Conservation (phyloP, 2,888 invertebrate genomes). For the Nomada ferruginata region DNA sequence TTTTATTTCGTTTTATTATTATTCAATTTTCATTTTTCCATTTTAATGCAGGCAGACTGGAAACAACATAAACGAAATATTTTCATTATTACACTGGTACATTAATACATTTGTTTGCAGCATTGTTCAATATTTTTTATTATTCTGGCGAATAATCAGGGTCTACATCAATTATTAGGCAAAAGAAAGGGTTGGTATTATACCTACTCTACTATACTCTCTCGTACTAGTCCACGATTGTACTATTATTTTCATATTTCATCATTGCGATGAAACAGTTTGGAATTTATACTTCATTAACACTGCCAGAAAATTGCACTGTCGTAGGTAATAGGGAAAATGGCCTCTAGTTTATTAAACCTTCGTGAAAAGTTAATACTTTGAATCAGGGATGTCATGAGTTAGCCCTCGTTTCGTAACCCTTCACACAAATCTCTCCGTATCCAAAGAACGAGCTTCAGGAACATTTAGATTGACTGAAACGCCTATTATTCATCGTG, state of each 20-base stretch:
- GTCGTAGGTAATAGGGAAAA: no score
- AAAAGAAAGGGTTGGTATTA: background rate
- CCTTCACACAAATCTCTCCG: constrained; percentile 26
- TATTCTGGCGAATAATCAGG: no score
- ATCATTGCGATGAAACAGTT: background rate
- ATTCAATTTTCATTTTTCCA: no score
- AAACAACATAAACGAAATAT: no score
- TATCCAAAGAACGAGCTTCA: constrained; percentile 4
- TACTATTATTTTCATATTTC: background rate
- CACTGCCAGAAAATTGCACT: no score
- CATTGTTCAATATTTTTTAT: no score
- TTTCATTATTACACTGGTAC: no score
- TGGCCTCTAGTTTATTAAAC: background rate
- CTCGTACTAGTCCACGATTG: background rate
- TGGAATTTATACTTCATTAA: background rate
- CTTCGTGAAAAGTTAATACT: background rate
- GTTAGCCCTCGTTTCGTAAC: background rate
- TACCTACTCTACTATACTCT: background rate
- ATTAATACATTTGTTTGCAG: no score
- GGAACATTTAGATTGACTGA: background rate
- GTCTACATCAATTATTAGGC: background rate
- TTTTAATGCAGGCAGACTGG: no score
- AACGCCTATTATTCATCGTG: background rate
- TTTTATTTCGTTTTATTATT: no score
- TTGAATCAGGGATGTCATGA: background rate